phyloP scores from a whole-genome alignment of 1,140 invertebrate genomes.

The Drosophila ficusphila region DNA sequence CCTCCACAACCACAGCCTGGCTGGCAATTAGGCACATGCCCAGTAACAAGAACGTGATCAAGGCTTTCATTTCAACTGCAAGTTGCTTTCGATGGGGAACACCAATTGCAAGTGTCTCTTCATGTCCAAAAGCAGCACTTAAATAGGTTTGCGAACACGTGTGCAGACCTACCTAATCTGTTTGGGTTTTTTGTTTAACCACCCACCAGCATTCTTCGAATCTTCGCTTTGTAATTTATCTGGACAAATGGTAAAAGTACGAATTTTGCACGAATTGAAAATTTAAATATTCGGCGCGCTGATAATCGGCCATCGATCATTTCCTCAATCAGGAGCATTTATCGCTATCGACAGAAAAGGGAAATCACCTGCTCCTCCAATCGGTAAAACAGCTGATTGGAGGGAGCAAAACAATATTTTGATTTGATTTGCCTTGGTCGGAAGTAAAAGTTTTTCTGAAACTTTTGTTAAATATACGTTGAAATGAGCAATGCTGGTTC shows the following conservation, averaged over 20 bases:
- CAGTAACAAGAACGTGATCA: conserved; percentile 26
- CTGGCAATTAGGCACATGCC: background rate
- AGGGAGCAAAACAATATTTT: conserved; percentile 6
- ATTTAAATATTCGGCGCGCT: conserved; percentile 28
- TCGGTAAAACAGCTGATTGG: conserved; percentile 35
- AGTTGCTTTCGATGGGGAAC: conserved; percentile 18
- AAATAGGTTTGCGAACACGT: conserved; percentile 59
- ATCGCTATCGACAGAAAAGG: conserved; percentile 21
- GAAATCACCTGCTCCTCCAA: too few species aligned
- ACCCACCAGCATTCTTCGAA: background rate
- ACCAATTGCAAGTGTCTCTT: conserved; percentile 36
- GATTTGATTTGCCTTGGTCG: background rate
- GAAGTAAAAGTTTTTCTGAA: background rate
- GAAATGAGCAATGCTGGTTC: conserved; percentile 11
- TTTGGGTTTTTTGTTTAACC: conserved; percentile 8
- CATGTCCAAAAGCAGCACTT: conserved; percentile 9
- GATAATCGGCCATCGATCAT: conserved; percentile 12
- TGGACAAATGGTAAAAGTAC: conserved; percentile 1
- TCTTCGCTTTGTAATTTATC: conserved; percentile 1
- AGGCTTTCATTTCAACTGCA: conserved; percentile 40
- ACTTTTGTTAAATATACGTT: background rate
- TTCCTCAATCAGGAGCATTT: conserved; percentile 14
- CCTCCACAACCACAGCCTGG: conserved; percentile 1
- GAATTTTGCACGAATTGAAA: conserved; percentile 54
- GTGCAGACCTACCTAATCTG: conserved; percentile 23